Evolutionary conservation across 2,888 invertebrate species (phyloP).

Genomic region (Eupithecia insigniata): DNA sequence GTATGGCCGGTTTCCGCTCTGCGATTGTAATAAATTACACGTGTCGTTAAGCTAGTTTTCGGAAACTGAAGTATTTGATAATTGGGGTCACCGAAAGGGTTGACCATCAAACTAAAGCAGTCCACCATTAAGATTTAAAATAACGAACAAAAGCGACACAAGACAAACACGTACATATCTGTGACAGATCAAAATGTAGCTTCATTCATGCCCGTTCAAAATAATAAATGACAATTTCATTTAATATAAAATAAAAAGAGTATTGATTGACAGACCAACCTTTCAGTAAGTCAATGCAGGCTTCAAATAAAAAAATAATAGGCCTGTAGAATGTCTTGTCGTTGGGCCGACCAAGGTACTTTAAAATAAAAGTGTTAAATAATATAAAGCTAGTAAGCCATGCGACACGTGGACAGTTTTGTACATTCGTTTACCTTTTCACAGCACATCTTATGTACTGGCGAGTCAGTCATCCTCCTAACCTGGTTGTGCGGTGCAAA

Average conservation of each 20-base stretch:
- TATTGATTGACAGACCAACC: background rate
- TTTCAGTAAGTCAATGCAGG: background rate
- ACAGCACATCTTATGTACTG: conserved; percentile 83
- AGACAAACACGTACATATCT: background rate
- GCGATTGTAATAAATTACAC: too few relatives aligned
- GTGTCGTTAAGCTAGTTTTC: too few relatives aligned
- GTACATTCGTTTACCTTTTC: conserved; percentile 78
- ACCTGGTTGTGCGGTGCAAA: conserved; percentile 67
- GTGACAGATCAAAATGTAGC: background rate
- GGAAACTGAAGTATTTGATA: too few relatives aligned
- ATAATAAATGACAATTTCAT: background rate
- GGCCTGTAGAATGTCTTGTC: background rate
- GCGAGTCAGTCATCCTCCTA: conserved; percentile 66
- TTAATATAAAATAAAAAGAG: background rate
- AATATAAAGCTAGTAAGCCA: conserved; percentile 42
- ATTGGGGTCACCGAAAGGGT: too few relatives aligned
- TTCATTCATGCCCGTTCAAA: background rate
- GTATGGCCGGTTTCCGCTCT: too few relatives aligned
- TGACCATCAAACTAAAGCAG: too few relatives aligned
- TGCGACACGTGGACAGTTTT: conserved; percentile 41
- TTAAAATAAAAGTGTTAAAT: background rate
- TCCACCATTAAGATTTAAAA: background rate
- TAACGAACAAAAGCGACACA: conserved; percentile 2
- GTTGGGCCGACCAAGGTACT: background rate
- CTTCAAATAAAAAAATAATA: background rate